Evolutionary conservation across 2,888 invertebrate species (phyloP).

Genomic region (Rotaria macrura): DNA sequence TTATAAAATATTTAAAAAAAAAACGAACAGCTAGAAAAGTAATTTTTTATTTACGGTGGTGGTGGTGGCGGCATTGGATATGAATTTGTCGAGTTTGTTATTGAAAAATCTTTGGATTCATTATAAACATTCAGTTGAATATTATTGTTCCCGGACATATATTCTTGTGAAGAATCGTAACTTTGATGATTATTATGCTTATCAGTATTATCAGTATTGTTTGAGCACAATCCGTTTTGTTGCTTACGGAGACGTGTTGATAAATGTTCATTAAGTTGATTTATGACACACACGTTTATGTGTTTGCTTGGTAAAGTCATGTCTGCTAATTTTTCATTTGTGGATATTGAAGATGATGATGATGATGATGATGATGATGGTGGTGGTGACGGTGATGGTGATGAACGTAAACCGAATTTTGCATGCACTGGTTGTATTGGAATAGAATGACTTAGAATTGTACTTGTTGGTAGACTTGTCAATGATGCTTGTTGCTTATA

Average conservation of each 20-base stretch:
- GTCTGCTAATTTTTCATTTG: not conserved
- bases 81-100: not conserved
- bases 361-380: not conserved
- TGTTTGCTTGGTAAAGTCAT: not conserved
- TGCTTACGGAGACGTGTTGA: not conserved
- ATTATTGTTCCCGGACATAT: not conserved
- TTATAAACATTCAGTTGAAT: not conserved
- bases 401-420: not conserved
- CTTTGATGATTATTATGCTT: not conserved
- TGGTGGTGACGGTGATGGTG: not conserved
- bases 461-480: not conserved
- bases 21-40: too few relatives aligned
- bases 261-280: constrained; percentile 7
- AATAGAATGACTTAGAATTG: not conserved
- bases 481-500: not conserved
- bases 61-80: not conserved
- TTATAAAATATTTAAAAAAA: too few relatives aligned
- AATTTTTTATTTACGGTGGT: not conserved
- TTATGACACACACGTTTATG: not conserved
- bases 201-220: not conserved
- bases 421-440: not conserved
- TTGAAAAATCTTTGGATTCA: not conserved
- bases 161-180: not conserved
- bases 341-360: not conserved
- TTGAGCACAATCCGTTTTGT: not conserved